Base-by-base conservation (phyloP, 2,888 invertebrate species). In the Coleophora deauratella region DNA sequence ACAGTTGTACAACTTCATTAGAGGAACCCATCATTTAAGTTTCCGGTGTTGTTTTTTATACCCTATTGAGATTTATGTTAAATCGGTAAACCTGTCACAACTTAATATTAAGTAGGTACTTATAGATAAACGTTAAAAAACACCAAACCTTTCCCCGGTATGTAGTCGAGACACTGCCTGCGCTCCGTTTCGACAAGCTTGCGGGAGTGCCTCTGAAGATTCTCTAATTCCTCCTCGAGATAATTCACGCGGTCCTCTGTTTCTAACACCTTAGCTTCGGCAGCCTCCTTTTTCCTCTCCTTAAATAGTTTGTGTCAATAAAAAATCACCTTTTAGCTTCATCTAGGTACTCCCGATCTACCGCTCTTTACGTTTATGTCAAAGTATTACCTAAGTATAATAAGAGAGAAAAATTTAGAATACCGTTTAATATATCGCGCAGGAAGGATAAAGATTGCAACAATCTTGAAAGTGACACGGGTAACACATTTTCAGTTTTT, bases 71-170 rank as follows among this genome's bases (percentile, higher is more conserved):
- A n/a, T n/a, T n/a, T n/a, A n/a, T n/a, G n/a, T n/a, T n/a, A n/a
- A n/a, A n/a, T n/a, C n/a, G n/a, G n/a, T n/a, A n/a, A n/a, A n/a
- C n/a, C n/a, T n/a, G n/a, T n/a, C n/a, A n/a, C n/a, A n/a, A n/a
- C n/a, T n/a, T n/a, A n/a, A n/a, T n/a, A n/a, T n/a, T n/a, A n/a
- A n/a, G n/a, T n/a, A n/a, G n/a, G n/a, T n/a, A n/a, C n/a, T n/a
- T n/a, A n/a, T n/a, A n/a, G n/a, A n/a, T n/a, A n/a, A n/a, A n/a
- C n/a, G n/a, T n/a, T n/a, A n/a, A n/a, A n/a, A n/a, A n/a, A 43
- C 27, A n/a, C 13, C 27, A 40, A 46, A 81, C 84, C 81, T 67
- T 75, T 82, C 1, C 60, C 49, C 0, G 84, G 84, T 8, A 80
- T 47, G 47, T 69, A 73, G 33, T 79, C 79, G 10, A 79, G 53